Base-by-base conservation (phyloP, 37 sponge, comb jelly and placozoan genomes). In the Beroe forskalii region DNA sequence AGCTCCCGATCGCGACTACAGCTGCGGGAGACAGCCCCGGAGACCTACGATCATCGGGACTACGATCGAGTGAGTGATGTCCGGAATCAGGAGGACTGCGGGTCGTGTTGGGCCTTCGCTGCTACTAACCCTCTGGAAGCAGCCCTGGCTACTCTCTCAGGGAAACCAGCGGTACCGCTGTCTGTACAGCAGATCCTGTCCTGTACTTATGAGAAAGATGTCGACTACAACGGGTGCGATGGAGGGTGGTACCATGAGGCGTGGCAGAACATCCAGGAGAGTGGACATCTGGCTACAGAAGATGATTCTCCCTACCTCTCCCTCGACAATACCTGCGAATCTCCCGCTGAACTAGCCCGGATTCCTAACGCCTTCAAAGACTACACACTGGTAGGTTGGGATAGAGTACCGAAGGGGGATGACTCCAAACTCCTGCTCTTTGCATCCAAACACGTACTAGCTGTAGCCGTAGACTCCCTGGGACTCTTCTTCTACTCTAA, bases 181-280 rank as follows among this genome's bases (percentile, higher is more conserved):
- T 80, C 40, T 17, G 38, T 33, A 6, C 55, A 48, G 55, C 12
- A 48, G 55, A 48, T 48, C 12, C 55, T 48, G 55, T 48, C 55
- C 55, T 48, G 55, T 12, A 48, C 55, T 17, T 48, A 17, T 12
- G 55, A 48, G 55, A 12, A 48, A 12, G 55, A 48, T 12, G 12
- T 17, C 12, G 55, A 48, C 55, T 12, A 12, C 12, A 48, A 48
- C 55, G 55, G 55, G 55, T 48, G 55, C 12, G 12, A 48, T 12
- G 86, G 86, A 42, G 86, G 86, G 42, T 80, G 86, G 86, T 80
- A 80, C 86, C 40, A 42, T 43, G 86, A 80, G 27, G 86, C 48
- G 17, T 80, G 86, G 86, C 20, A 43, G 25, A 42, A 80, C 31
- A 31, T 44, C 40, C 28, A 80, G 55, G 6, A 80, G 22, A 22